phyloP scores from a whole-genome alignment of 1,140 invertebrate species.

The Zaprionus tsacasi region DNA sequence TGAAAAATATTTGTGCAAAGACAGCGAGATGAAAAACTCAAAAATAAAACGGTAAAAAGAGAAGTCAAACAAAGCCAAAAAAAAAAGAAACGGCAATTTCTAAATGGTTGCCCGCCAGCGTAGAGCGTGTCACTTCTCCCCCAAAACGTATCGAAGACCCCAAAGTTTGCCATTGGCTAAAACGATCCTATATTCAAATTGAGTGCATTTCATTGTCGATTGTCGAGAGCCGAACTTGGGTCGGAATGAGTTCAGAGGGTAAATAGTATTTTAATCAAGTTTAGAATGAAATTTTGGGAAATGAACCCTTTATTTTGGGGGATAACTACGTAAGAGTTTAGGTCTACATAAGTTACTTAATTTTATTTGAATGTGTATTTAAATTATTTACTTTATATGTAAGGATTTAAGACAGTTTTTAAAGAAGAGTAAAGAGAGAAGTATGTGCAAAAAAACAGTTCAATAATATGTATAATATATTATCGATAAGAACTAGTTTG shows the following conservation, averaged over 20 bases:
- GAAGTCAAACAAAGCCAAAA: slow-evolving; percentile 20
- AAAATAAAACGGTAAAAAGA: not conserved
- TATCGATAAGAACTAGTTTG: no score
- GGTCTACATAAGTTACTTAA: not conserved
- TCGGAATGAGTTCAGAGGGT: not conserved
- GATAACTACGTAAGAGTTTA: not conserved
- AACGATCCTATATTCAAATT: slow-evolving; percentile 23
- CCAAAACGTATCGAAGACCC: not conserved
- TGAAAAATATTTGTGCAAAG: slow-evolving; percentile 51
- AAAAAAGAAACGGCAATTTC: slow-evolving; percentile 27
- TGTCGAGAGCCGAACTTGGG: not conserved
- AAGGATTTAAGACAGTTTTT: no score
- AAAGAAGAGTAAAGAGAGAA: no score
- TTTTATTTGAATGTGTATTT: no score
- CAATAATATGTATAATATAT: no score
- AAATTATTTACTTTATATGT: no score
- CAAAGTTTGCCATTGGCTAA: not conserved
- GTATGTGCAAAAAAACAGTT: no score
- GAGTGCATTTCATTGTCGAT: slow-evolving; percentile 12
- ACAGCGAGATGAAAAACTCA: slow-evolving; percentile 5
- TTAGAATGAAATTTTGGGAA: not conserved
- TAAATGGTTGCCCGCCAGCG: slow-evolving; percentile 8
- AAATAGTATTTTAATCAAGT: slow-evolving; percentile 20
- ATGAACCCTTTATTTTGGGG: not conserved
- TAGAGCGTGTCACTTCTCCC: not conserved